Evolutionary conservation across 2,888 invertebrate species (phyloP), one percentile per base, ranked within the genome.

Genomic region (Blastobasis lacticolella): DNA sequence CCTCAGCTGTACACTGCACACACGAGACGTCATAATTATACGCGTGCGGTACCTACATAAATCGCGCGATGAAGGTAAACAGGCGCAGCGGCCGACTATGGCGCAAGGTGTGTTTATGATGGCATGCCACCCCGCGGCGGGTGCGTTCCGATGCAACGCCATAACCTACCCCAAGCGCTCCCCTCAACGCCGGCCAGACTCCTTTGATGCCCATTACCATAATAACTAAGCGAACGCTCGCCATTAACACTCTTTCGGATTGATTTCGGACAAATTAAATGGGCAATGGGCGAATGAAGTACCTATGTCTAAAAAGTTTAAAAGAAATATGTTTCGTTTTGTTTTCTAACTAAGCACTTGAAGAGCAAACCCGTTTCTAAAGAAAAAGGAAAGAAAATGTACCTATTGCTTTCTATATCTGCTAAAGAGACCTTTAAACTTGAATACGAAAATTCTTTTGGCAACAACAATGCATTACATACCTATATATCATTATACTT

Each of bases 161-260:
- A 82, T 81, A 84, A 77, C 84, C 85, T 83, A 81, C 83, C 81
- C 78, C 77, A 81, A 81, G 75, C 72, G 66, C 74, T 79, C 82
- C 84, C 84, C 84, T 71, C 72, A 76, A 78, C 81, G 79, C 75
- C 77, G 75, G 74, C 68, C 75, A 80, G 78, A 78, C 80, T 74
- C 73, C 72, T 78, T 79, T 81, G 78, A 82, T 77, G 73, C 68
- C 71, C 74, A 81, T 80, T 83, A 78, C 72, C 79, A 78, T 82
- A 79, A 81, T 79, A 78, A 78, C 74, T 61, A 62, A 68, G 64
- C 63, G 61, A 69, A 48, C 57, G 52, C 54, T 57, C 57, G 59
- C 62, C 67, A 65, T 71, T 71, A 59, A 64, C 58, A 56, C 54
- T 50, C 51, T 50, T 43, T 23, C 23, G 23, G 23, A 23, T 23